Base-by-base conservation (phyloP, 2,797 vertebrate genomes). In the Triplophysa yarkandensis region DNA sequence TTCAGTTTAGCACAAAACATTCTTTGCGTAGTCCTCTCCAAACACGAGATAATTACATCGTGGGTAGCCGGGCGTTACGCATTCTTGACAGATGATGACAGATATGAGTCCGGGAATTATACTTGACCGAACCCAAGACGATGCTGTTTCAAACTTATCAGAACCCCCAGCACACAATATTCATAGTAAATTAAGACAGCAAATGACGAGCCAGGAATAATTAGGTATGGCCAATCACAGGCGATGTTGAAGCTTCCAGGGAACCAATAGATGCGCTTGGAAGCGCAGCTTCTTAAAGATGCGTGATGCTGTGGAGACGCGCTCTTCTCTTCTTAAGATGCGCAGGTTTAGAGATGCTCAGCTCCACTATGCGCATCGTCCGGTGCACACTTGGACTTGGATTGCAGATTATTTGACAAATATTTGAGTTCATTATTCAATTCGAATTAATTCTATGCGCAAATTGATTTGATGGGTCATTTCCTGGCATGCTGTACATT, bases 1-100 rank as follows among this genome's bases (percentile, higher is more conserved):
- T 97, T 98, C 83, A 98, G 90, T 92, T 97, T 98, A 46, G 95
- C 91, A 87, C 97, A 98, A 89, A 98, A 99, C 97, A 99, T 99
- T 78, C 64, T 93, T 91, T 36, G 54, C 48, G 54, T 60, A 60
- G 32, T 78, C 70, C 77, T 77, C 46, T 65, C 76, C 62, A 78
- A 66, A 87, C 65, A 80, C 83, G 77, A 84, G 77, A 80, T 23
- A 80, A 81, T 76, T 83, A 74, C 76, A 74, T 75, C 19, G 48
- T 43, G 28, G 28, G 57, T 54, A 82, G 77, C 82, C 79, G 64
- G 75, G 66, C 77, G 79, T 76, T 76, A 83, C 87, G 79, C 50
- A 74, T 83, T 52, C 55, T 77, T 30, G 52, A 4, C 46, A 36
- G 50, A 72, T 17, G 55, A 57, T 68, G 39, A 28, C 43, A 44